Conservation (phyloP, 1,140 invertebrate genomes). For the Wasmannia auropunctata region DNA sequence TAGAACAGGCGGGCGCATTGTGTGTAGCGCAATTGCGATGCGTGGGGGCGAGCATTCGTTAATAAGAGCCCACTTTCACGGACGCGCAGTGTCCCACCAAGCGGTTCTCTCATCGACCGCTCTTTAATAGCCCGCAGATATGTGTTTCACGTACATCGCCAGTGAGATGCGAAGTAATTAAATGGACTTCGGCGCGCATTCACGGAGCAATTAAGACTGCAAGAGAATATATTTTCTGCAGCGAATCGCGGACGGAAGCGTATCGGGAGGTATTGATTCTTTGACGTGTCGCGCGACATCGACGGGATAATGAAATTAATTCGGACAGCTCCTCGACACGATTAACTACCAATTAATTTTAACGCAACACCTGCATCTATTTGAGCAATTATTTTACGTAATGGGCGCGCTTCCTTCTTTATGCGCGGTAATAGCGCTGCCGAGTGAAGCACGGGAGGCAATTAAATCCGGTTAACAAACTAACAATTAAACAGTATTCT, state of each 20-base stretch:
- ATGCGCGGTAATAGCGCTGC: constrained; percentile 47
- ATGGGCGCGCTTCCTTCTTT: constrained; percentile 53
- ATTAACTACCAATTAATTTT: constrained; percentile 59
- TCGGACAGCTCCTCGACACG: neutral
- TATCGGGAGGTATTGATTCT: constrained; percentile 23
- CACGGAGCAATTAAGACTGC: constrained; percentile 21
- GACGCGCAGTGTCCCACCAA: constrained; percentile 10
- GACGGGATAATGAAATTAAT: constrained; percentile 38
- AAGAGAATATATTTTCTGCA: constrained; percentile 39
- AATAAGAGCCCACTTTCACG: constrained; percentile 37
- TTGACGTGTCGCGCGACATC: constrained; percentile 16
- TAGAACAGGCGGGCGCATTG: constrained; percentile 16
- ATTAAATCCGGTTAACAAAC: constrained; percentile 60
- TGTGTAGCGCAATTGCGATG: neutral
- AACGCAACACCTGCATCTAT: constrained; percentile 52
- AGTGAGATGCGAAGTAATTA: constrained; percentile 41
- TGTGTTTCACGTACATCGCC: constrained; percentile 19
- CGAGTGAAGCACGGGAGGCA: constrained; percentile 48
- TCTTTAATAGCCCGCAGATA: constrained; percentile 27
- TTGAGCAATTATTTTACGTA: constrained; percentile 57
- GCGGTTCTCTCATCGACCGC: constrained; percentile 30
- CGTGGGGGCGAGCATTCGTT: neutral
- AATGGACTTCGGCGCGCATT: constrained; percentile 32
- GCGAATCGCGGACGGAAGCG: neutral
- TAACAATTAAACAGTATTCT: constrained; percentile 52